Evolutionary conservation across 2,888 invertebrate species (phyloP).

Genomic region (Meteorus cinctellus): DNA sequence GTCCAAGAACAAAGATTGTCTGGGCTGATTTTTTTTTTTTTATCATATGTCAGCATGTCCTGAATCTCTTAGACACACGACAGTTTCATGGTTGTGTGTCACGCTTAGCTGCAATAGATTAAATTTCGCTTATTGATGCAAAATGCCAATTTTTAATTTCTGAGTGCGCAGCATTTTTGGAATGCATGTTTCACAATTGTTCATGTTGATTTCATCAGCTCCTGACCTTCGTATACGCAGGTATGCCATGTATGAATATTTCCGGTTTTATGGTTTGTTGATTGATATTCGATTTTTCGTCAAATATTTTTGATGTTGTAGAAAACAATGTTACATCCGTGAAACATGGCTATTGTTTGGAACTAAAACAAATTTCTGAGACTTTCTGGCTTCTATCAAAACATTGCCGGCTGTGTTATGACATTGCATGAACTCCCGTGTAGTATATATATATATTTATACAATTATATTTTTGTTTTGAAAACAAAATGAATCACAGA

Average conservation of each 20-base stretch:
- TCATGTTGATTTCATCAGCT: background rate
- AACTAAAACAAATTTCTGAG: background rate
- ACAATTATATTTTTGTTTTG: slow-evolving; percentile 53
- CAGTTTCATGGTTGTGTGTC: slow-evolving; percentile 66
- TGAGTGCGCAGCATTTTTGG: slow-evolving; percentile 64
- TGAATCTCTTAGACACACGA: slow-evolving; percentile 30
- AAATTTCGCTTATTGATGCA: slow-evolving; percentile 69
- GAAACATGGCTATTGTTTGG: background rate
- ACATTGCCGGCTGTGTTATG: slow-evolving; percentile 57
- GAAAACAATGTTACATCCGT: background rate
- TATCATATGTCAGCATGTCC: slow-evolving; percentile 23
- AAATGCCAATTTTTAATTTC: slow-evolving; percentile 60
- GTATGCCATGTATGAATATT: background rate
- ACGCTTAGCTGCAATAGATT: slow-evolving; percentile 61
- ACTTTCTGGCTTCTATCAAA: slow-evolving; percentile 45
- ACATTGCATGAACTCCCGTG: slow-evolving; percentile 54
- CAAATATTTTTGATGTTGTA: background rate
- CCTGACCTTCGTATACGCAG: slow-evolving; percentile 12
- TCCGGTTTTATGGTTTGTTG: background rate
- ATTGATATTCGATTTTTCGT: background rate
- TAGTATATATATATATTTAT: slow-evolving; percentile 23
- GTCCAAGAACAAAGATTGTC: background rate
- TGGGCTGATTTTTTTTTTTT: slow-evolving; percentile 13
- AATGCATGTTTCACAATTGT: slow-evolving; percentile 56
- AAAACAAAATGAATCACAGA: slow-evolving; percentile 49